Evolutionary conservation across 2,888 invertebrate genomes (phyloP), one percentile per base, ranked within the genome.

Genomic region (Rhagophthalmus giganteus): DNA sequence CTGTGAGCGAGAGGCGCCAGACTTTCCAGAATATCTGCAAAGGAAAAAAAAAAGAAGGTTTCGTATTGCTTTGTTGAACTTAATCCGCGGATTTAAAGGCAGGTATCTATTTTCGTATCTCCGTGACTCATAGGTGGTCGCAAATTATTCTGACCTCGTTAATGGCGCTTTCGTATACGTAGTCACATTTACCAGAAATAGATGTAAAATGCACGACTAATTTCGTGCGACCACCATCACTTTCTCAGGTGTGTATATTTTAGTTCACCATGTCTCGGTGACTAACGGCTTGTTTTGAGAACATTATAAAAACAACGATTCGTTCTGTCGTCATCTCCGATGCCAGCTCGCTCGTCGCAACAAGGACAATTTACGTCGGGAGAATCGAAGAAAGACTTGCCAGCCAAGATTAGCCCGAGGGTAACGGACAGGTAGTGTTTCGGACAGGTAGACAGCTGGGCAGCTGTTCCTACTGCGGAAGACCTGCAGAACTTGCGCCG

Each of bases 371-470:
- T 10, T 20, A 8, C 24, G 24, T 16, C 24, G 24, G 26, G 31
- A 31, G 37, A 42, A 37, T 42, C 26, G 26, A 40, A 35, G 48
- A 8, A 40, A 47, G n/a, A n/a, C n/a, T n/a, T n/a, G n/a, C n/a
- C 44, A 38, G 26, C 13, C 41, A 28, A 40, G 39, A 34, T 37
- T 27, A 37, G 49, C 45, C 28, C 13, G 28, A 31, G 34, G 51
- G 39, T 34, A 51, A 51, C 44, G 38, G 35, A 40, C 51, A 55
- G 55, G 55, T 55, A 55, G 45, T 54, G 35, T 51, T 37, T 55
- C 46, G 32, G 47, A 51, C 55, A 55, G 55, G 55, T 55, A 51
- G 58, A 58, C 55, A 55, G 58, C 55, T 55, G 54, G 58, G 55
- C 55, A 58, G 58, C 58, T 55, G 58, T 38, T 55, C 46, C 37